Base-by-base conservation (phyloP, 2,797 vertebrate species). In the Sebastes taczanowskii region DNA sequence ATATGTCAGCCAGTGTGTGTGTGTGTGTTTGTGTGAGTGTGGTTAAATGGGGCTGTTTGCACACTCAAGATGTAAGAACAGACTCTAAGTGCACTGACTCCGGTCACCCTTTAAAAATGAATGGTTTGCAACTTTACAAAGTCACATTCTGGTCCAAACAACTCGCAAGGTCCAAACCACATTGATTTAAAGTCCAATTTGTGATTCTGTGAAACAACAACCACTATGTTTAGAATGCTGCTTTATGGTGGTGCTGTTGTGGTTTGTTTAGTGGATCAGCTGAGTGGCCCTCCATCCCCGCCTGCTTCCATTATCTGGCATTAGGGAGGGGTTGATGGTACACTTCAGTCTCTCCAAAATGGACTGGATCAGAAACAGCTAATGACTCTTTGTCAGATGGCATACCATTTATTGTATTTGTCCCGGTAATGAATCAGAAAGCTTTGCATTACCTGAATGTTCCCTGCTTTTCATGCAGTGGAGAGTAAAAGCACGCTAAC, bases 101-200 rank as follows among this genome's bases (percentile, higher is more conserved):
- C 25, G 16, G 71, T 76, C 68, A 42, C 11, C 52, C 68, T 66
- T 66, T 27, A 49, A 69, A 80, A 77, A 82, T 74, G 0, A 29
- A 82, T 63, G 58, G 77, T 75, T 35, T 78, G 32, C 64, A 61
- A 53, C 49, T 67, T 75, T n/a, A 29, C 74, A 66, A 70, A 80
- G 62, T 78, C 46, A 72, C 29, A 78, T 13, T 81, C n/a, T 23
- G 49, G 46, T 63, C 60, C 63, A 72, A 85, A 86, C 38, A 42
- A 67, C 55, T 68, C 6, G 22, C 25, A 25, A 16, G 18, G 25
- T 58, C 22, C 42, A 49, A 65, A 68, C 53, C 34, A 29, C 29
- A 63, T 29, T 1, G 29, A 79, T 80, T 74, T 58, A n/a, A 73
- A 80, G 55, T 58, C 56, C 32, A 56, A 55, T 52, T 71, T 46